Evolutionary conservation across 2,797 vertebrate species (phyloP).

Genomic region (Tarsius wallacei): DNA sequence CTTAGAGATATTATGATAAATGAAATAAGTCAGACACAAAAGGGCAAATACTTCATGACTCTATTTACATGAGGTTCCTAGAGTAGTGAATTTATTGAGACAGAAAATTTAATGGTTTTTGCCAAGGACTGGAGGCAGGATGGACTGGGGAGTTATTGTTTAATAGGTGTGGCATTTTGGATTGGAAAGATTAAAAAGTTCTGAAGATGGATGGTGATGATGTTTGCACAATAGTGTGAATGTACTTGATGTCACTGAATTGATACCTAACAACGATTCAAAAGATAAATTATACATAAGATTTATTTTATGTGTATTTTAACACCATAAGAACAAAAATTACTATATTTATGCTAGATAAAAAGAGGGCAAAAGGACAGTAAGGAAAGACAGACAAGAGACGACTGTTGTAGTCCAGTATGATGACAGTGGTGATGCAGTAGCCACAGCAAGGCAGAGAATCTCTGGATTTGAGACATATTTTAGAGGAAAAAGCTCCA

Average conservation of each 20-base stretch:
- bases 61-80: neutral
- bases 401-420: neutral
- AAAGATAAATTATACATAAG: neutral
- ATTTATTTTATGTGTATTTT: neutral
- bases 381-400: neutral
- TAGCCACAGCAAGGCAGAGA: neutral
- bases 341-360: neutral
- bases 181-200: neutral
- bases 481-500: neutral
- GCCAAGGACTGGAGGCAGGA: too few species aligned
- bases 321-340: neutral
- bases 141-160: neutral
- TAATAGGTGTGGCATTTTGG: neutral
- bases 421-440: neutral
- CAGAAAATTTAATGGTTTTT: neutral
- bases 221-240: neutral
- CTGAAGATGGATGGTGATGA: neutral
- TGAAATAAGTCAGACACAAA: neutral
- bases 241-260: neutral
- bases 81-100: neutral
- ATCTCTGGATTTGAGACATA: neutral
- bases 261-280: neutral
- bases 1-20: neutral
- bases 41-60: neutral
- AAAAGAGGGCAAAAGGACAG: neutral